Conservation (phyloP, 1,140 invertebrate species). For the Diorhabda carinulata region DNA sequence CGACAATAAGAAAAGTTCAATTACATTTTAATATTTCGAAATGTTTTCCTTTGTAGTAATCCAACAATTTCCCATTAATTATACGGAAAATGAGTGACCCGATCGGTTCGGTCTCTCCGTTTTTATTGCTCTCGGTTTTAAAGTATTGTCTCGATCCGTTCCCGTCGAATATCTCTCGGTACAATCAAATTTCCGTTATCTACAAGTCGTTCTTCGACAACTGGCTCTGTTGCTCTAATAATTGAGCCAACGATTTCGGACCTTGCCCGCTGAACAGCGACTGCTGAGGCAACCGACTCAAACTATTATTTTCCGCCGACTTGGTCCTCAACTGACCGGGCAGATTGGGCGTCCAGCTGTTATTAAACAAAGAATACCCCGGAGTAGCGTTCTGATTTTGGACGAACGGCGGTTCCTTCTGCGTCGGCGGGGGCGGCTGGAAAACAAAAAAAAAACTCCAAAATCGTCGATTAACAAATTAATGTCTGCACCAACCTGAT, state of each 20-base stretch:
- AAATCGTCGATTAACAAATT: not conserved
- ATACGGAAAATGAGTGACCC: not conserved
- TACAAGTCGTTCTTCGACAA: slow-evolving; percentile 26
- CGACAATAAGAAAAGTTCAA: no score
- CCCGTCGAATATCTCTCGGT: not conserved
- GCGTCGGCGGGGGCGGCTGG: slow-evolving; percentile 14
- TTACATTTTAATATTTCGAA: no score
- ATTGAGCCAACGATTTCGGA: slow-evolving; percentile 71
- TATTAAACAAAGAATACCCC: slow-evolving; percentile 46
- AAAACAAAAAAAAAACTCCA: slow-evolving; percentile 6
- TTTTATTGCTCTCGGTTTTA: not conserved
- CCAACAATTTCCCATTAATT: no score
- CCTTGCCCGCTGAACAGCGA: slow-evolving; percentile 74
- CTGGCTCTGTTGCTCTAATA: slow-evolving; percentile 67
- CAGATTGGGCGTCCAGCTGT: slow-evolving; percentile 42
- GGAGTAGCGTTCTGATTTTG: slow-evolving; percentile 24
- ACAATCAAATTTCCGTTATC: not conserved
- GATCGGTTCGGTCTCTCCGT: not conserved
- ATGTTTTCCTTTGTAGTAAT: no score
- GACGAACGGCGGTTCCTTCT: slow-evolving; percentile 9
- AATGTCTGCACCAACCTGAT: not conserved
- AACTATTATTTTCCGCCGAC: slow-evolving; percentile 20
- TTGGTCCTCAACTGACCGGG: slow-evolving; percentile 34
- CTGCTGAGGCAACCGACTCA: slow-evolving; percentile 50
- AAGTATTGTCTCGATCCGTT: not conserved